Base-by-base conservation (phyloP, 2,888 invertebrate species). In the Chouioia cunea region DNA sequence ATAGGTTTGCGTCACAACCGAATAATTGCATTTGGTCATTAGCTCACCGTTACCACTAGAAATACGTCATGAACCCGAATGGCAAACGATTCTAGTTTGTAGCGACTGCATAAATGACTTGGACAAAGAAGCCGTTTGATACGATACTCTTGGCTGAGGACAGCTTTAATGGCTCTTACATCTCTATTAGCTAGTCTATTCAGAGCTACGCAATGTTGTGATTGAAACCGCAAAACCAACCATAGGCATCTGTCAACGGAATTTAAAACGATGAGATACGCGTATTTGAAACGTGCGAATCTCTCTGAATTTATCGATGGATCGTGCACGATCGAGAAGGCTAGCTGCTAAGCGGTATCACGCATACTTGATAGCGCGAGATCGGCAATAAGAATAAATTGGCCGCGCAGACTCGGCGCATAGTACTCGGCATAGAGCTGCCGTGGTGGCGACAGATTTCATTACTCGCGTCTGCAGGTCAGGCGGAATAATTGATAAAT, bases 401-500 rank as follows among this genome's bases (percentile, higher is more conserved):
- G 71, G 2, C n/a, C 52, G 36, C 52, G 48, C 56, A 58, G 66
- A 71, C 52, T 27, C 53, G 50, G 4, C 22, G 43, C 46, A n/a
- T n/a, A n/a, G n/a, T n/a, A 71, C 52, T 27, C 53, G 50, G 4
- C 22, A 23, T 27, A 22, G 44, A 57, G n/a, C 44, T 3, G 15
- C 4, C 16, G 47, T 43, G 43, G 8, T 27, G 16, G 20, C 48
- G 16, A 56, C 50, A 70, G 64, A 70, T 73, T 67, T 70, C 70
- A 70, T 71, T 71, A 73, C 62, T 46, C 62, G 62, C 22, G 36
- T 50, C 69, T 60, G 67, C 50, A 50, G 20, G 48, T 18, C 68
- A 59, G 69, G 71, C 58, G 65, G 63, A 71, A 69, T 66, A 71
- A 71, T 74, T 74, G 69, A 74, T 69, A 71, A 71, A 74, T 71